Percentiles rank a stretch among this genome's conserved stretches.
phyloP scores from a whole-genome alignment of 2,888 invertebrate species.

The Dexiosoma caninum region DNA sequence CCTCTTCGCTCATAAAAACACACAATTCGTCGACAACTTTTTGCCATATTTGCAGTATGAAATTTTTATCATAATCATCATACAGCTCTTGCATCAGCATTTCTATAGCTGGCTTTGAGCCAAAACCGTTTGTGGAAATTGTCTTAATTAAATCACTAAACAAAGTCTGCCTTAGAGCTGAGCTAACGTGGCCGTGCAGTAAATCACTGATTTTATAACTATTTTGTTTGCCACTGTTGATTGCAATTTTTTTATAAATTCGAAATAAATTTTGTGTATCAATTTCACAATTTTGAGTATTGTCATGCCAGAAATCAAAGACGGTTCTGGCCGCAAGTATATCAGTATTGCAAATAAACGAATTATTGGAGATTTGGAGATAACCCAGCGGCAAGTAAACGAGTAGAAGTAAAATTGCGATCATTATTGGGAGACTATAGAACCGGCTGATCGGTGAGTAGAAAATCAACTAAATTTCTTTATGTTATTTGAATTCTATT shows the following conservation, averaged over 20 bases:
- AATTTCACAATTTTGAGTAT: slow-evolving; percentile 18
- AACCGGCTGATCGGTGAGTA: not conserved
- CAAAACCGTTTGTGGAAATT: slow-evolving; percentile 14
- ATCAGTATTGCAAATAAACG: not conserved
- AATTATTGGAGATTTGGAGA: not conserved
- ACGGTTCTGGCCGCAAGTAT: not conserved
- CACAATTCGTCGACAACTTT: slow-evolving; percentile 42
- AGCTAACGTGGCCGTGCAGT: slow-evolving; percentile 3
- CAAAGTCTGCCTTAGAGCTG: slow-evolving; percentile 9
- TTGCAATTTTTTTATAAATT: slow-evolving; percentile 1
- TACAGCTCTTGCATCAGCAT: slow-evolving; percentile 25
- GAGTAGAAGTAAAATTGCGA: not conserved
- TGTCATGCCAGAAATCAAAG: slow-evolving; percentile 49
- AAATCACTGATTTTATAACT: slow-evolving; percentile 5
- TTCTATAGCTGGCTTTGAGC: slow-evolving; percentile 9
- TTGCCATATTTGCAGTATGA: slow-evolving; percentile 40
- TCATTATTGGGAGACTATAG: not conserved
- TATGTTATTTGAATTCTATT: not conserved
- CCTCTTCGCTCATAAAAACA: slow-evolving; percentile 24
- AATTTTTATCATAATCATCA: slow-evolving; percentile 7
- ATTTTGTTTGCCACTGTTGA: not conserved
- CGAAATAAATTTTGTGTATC: slow-evolving; percentile 21
- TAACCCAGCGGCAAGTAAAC: not conserved
- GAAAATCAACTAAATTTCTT: slow-evolving; percentile 12
- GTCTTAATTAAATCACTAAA: slow-evolving; percentile 6